Conservation (phyloP, 2,113 vertebrate species). For the Quiscalus mexicanus region DNA sequence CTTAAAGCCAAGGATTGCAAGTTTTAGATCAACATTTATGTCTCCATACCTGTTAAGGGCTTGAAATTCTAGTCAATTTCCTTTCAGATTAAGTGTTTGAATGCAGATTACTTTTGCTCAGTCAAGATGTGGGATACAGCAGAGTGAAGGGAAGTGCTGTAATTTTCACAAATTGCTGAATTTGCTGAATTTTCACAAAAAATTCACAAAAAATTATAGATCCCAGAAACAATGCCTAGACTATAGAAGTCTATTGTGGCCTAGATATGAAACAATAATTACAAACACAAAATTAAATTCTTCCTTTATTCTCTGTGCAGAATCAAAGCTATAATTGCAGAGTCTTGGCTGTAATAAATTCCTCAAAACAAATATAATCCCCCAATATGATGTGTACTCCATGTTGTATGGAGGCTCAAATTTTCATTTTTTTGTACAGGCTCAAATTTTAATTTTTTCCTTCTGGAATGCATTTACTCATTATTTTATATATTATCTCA, state of each 20-base stretch:
- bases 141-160: neutral
- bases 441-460: neutral
- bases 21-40: neutral
- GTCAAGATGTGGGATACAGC: fast-evolving
- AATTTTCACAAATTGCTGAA: neutral
- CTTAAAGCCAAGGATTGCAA: neutral
- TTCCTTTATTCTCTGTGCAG: neutral
- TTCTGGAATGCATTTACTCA: neutral
- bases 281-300: neutral
- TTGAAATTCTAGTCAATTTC: neutral
- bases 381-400: neutral
- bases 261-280: neutral
- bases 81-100: neutral
- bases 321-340: neutral
- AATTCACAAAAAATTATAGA: fast-evolving
- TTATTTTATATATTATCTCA: neutral
- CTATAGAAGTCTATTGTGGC: neutral
- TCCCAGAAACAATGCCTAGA: neutral
- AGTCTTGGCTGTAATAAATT: neutral
- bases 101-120: neutral
- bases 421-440: neutral
- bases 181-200: neutral
- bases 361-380: neutral
- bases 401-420: neutral
- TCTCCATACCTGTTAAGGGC: neutral